phyloP scores from a whole-genome alignment of 1,140 invertebrate species.

The Dinothrombium tinctorium region DNA sequence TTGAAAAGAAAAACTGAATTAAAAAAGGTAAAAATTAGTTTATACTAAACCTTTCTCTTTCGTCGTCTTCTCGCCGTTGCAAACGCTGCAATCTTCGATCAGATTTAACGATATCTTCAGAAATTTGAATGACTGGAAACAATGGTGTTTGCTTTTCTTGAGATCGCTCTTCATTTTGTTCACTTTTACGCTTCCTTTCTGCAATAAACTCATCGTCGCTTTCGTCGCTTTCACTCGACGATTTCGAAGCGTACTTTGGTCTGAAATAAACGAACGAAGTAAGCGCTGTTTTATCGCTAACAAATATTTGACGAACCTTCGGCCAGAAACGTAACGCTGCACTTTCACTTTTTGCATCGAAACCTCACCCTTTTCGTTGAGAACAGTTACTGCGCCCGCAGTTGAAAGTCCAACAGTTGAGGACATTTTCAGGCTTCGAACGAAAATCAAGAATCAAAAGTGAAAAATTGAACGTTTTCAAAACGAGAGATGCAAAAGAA shows the following conservation, averaged over 20 bases:
- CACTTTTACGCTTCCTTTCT: slow-evolving; percentile 5
- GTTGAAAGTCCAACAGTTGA: too few relatives aligned
- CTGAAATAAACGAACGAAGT: neutral
- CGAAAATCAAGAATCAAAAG: too few relatives aligned
- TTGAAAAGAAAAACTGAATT: slow-evolving; percentile 94
- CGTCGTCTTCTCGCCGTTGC: slow-evolving; percentile 4
- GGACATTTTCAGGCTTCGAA: too few relatives aligned
- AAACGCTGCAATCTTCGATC: too few relatives aligned
- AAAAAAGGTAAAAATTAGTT: slow-evolving; percentile 42
- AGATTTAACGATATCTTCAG: too few relatives aligned
- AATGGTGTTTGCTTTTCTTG: slow-evolving; percentile 3
- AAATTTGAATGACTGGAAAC: too few relatives aligned
- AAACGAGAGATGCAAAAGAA: too few relatives aligned
- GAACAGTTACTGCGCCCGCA: slow-evolving; percentile 64
- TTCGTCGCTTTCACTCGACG: neutral
- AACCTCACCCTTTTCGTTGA: slow-evolving; percentile 81
- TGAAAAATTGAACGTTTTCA: too few relatives aligned
- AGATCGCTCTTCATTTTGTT: slow-evolving; percentile 7
- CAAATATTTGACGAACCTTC: slow-evolving; percentile 31
- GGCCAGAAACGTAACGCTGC: slow-evolving; percentile 72
- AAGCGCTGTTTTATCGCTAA: neutral
- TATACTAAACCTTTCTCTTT: slow-evolving; percentile 14
- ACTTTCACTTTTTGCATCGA: slow-evolving; percentile 94
- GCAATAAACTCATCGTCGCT: neutral
- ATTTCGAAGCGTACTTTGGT: neutral